Base-by-base conservation (phyloP, 2,888 invertebrate species). In the Callyntrura sp. region DNA sequence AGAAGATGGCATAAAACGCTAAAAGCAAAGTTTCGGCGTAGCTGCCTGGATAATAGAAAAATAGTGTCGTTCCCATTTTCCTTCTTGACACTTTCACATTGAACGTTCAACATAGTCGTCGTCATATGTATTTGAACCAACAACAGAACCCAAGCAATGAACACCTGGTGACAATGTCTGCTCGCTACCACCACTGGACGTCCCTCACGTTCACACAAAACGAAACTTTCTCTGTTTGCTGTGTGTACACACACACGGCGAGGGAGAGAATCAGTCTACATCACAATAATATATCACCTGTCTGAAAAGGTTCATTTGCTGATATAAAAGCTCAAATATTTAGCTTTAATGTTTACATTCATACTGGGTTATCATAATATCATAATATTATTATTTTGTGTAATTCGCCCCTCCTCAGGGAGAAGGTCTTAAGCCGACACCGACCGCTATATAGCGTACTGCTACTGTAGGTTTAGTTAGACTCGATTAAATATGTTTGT, bases 101-200 rank as follows among this genome's bases (percentile, higher is more conserved):
- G 78, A 25, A 28, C 6, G 14, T 78, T n/a, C 55, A 55, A n/a
- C 17, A 23, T 23, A 12, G 8, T 0, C 73, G n/a, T 25, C 51
- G 17, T 14, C 70, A 70, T 8, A 43, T 43, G 12, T 45, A 70
- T 17, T 17, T 20, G 62, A 62, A 62, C 3, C 45, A 73, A 14
- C 25, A 55, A n/a, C 51, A 62, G 8, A 12, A 25, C 14, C 35
- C 35, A 78, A 57, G 55, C 25, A 28, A 25, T 3, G 88, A 88
- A 88, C 88, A 88, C 88, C 88, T 88, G 88, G 88, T 83, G 83
- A 88, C 88, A 88, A 68, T 84, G 20, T 88, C 60, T 35, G 12
- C 65, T 88, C 57, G 23, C 65, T 23, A 12, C 82, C n/a, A 73
- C 76, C 11, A 76, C 85, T 43, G 83, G 43, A 70, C 28, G 73